Base-by-base conservation (phyloP, 1,140 invertebrate genomes). In the Pogonognathellus flavescens region DNA sequence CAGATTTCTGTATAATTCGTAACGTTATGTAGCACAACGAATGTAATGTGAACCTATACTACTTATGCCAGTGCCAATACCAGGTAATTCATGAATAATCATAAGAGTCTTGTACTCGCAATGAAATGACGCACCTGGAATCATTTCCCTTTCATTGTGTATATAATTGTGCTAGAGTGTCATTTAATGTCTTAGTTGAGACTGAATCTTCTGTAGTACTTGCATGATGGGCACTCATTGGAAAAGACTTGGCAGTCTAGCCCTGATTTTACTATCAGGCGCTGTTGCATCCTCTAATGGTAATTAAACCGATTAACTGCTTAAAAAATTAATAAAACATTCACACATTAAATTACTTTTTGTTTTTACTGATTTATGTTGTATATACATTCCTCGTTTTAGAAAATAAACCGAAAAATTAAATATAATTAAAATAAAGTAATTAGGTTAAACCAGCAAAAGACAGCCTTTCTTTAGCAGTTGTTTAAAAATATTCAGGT, bases 1-100 rank as follows among this genome's bases (percentile, higher is more conserved):
- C 70, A 76, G 70, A 76, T 76, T 76, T 76, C 41, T 76, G 70
- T 49, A 70, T 70, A 70, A 70, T 70, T 70, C 25, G 31, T 25
- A 70, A 6, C 31, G 10, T 57, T 57, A 14, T 13, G 25, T 70
- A 76, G 14, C 62, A 66, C 62, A 76, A 76, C 49, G 31, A 18
- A 66, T 66, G 20, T 66, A 22, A 66, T 0, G 20, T 13, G 22
- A 66, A 31, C 6, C 70, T 16, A n/a, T n/a, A n/a, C n/a, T n/a
- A n/a, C 6, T 11, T 49, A 41, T n/a, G n/a, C n/a, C 31, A 41
- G 31, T 41, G 6, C 31, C 1, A 1, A 41, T 41, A 3, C 31
- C 41, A 49, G 11, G 49, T 49, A 72, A 72, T 25, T 66, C 60
- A 66, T 76, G 70, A 76, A 76, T 76, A 76, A n/a, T 49, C 31